phyloP scores from a whole-genome alignment of 2,888 invertebrate species.

The Eilema caniola region DNA sequence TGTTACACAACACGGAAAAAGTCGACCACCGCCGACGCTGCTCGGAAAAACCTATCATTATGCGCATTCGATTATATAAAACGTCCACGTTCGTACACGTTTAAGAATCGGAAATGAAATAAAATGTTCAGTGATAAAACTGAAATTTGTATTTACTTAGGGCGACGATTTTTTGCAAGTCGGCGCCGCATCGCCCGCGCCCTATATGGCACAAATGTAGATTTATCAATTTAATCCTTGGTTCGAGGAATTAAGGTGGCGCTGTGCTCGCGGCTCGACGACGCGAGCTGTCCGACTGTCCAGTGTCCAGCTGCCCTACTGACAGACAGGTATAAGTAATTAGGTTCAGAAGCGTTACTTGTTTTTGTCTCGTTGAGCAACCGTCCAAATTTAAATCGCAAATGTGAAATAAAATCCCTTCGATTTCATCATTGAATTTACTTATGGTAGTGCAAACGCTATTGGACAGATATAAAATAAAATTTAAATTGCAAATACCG shows the following conservation, averaged over 20 bases:
- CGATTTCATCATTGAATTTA: constrained; percentile 51
- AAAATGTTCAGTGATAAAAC: constrained; percentile 82
- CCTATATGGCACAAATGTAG: constrained; percentile 76
- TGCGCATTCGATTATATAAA: constrained; percentile 82
- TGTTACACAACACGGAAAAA: constrained; percentile 80
- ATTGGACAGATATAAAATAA: constrained; percentile 51
- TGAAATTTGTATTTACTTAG: constrained; percentile 85
- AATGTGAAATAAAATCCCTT: constrained; percentile 60
- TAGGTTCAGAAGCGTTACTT: constrained; percentile 59
- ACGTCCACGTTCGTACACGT: constrained; percentile 70
- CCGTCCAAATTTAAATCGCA: constrained; percentile 51
- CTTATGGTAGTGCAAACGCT: constrained; percentile 43
- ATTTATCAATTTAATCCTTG: constrained; percentile 79
- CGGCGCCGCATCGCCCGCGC: constrained; percentile 69
- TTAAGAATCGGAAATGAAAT: constrained; percentile 76
- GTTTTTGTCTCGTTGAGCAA: constrained; percentile 55
- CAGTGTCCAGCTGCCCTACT: constrained; percentile 56
- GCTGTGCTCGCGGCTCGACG: constrained; percentile 51
- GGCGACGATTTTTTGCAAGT: constrained; percentile 69
- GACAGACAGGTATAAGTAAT: constrained; percentile 68
- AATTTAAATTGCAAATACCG: constrained; percentile 55
- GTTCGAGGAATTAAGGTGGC: constrained; percentile 74
- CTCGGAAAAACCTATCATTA: constrained; percentile 81
- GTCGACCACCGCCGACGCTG: constrained; percentile 76
- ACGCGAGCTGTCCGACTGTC: constrained; percentile 45